Conservation (phyloP, 1,140 invertebrate species). For the Polyergus mexicanus region DNA sequence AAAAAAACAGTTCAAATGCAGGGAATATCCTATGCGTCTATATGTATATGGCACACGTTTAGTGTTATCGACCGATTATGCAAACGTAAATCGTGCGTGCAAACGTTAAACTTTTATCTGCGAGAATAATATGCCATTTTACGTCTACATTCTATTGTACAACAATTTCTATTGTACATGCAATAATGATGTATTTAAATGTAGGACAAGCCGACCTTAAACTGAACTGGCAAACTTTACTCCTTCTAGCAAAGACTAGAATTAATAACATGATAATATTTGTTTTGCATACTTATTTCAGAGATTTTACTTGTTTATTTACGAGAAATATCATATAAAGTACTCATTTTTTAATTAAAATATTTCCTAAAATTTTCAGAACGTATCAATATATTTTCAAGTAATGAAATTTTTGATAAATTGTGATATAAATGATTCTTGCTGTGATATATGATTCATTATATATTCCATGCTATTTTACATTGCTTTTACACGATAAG, state of each 20-base stretch:
- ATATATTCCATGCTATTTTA: neutral
- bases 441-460: too few relatives aligned
- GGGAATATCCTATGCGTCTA: neutral
- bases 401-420: too few relatives aligned
- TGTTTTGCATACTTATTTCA: too few relatives aligned
- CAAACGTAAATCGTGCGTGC: conserved; percentile 37
- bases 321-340: too few relatives aligned
- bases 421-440: too few relatives aligned
- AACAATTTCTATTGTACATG: neutral
- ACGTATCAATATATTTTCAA: too few relatives aligned
- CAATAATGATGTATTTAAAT: neutral
- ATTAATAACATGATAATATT: neutral
- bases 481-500: neutral
- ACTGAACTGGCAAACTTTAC: neutral
- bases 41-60: conserved; percentile 2
- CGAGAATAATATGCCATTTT: neutral
- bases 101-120: conserved; percentile 30
- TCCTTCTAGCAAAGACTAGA: neutral
- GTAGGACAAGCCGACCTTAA: neutral
- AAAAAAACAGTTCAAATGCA: neutral
- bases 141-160: conserved; percentile 1
- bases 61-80: conserved; percentile 35
- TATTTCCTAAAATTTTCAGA: too few relatives aligned
- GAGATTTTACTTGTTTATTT: too few relatives aligned
- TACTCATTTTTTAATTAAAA: too few relatives aligned